Evolutionary conservation across 64 coral and sea anemone genomes (phyloP).

Genomic region (Astreopora myriophthalma): DNA sequence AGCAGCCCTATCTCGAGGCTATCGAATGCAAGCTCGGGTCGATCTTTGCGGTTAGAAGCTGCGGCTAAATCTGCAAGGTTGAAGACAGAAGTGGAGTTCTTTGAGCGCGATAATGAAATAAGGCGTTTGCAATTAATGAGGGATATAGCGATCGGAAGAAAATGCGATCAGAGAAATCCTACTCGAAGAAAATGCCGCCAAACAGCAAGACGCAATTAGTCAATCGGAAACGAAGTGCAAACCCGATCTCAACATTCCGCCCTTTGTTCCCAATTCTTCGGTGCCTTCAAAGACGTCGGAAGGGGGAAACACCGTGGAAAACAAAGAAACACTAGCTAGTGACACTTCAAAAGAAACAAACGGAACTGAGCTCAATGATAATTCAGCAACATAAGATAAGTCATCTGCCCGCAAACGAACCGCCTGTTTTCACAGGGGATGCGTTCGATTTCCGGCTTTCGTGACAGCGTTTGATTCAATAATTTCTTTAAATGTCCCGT

Average conservation of each 20-base stretch:
- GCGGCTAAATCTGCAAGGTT: no score
- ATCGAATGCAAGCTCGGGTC: no score
- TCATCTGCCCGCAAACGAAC: conserved; percentile 58
- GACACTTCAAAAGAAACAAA: conserved; percentile 58
- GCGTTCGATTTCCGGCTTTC: conserved; percentile 64
- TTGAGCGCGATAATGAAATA: conserved; percentile 46
- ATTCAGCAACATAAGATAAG: conserved; percentile 45
- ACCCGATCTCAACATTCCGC: no score
- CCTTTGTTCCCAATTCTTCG: no score
- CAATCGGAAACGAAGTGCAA: no score
- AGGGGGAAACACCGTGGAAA: not conserved
- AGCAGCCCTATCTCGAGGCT: no score
- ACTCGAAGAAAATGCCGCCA: not conserved
- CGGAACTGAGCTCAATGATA: conserved; percentile 30
- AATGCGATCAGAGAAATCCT: conserved; percentile 2
- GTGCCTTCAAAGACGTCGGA: no score
- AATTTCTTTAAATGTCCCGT: conserved; percentile 8
- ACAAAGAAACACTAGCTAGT: conserved; percentile 27
- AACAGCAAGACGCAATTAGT: no score
- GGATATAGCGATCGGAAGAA: conserved; percentile 50
- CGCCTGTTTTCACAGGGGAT: conserved; percentile 36
- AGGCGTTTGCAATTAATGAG: conserved; percentile 52
- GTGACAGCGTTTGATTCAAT: conserved; percentile 56
- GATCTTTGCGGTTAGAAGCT: no score
- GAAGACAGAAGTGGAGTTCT: not conserved